A percentile compares a stretch with the other conserved stretches of the same genome.
phyloP scores from a whole-genome alignment of 2,797 vertebrate genomes.

The Sandelia bainsii region DNA sequence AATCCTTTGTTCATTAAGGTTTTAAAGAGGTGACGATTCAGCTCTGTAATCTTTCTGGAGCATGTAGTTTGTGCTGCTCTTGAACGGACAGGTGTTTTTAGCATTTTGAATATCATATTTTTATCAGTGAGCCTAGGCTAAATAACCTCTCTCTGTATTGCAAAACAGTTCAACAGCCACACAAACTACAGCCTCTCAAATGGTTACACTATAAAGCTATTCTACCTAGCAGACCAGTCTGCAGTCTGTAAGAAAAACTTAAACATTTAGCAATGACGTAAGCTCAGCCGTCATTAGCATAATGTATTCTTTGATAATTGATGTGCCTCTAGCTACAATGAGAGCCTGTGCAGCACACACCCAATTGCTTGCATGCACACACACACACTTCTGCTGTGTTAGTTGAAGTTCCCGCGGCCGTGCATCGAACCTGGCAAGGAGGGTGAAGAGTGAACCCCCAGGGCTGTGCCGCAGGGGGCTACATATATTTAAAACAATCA shows the following conservation, averaged over 20 bases:
- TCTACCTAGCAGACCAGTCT: constrained; percentile 21
- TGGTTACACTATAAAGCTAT: background rate
- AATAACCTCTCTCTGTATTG: no score
- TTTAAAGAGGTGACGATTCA: no score
- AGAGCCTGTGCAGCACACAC: constrained; percentile 23
- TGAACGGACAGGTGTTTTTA: no score
- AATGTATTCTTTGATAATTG: constrained; percentile 74
- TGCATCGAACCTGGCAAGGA: constrained; percentile 62
- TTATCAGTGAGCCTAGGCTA: background rate
- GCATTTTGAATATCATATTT: background rate
- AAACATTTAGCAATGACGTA: constrained; percentile 62
- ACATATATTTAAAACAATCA: constrained; percentile 82
- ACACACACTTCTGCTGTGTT: constrained; percentile 29
- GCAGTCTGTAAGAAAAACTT: constrained; percentile 51
- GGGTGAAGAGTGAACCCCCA: constrained; percentile 60
- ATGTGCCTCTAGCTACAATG: constrained; percentile 43
- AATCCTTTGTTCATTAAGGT: no score
- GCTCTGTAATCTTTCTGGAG: no score
- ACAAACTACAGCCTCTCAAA: no score
- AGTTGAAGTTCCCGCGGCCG: constrained; percentile 58
- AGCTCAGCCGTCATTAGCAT: constrained; percentile 49
- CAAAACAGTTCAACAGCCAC: no score
- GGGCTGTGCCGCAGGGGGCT: constrained; percentile 72
- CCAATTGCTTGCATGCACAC: background rate
- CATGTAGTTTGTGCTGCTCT: no score